A percentile compares a stretch with the other conserved stretches of the same genome.
These are phyloP conservation scores for Lepidochrysops patricia DNA, from an alignment of 2,888 invertebrate species.

Conservation along the genomic window DNA sequence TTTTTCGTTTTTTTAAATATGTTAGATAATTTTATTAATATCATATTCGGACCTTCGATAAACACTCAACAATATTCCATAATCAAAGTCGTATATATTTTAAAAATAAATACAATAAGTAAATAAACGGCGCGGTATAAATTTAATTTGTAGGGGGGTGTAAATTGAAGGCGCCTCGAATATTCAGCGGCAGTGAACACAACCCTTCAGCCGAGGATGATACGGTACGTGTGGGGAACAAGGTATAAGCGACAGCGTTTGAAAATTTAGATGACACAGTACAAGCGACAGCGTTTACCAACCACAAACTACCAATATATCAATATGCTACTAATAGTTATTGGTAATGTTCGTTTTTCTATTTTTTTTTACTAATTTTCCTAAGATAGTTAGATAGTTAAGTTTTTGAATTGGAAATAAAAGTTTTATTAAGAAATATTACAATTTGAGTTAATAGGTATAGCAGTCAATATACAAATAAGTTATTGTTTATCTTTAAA, in stretches of 20 bases:
- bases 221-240: slow-evolving; percentile 36
- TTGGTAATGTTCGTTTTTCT: no score
- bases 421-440: no score
- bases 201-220: slow-evolving; percentile 67
- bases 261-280: no score
- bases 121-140: slow-evolving; percentile 66
- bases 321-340: no score
- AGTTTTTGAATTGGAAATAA: no score
- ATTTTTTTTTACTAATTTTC: no score
- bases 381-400: no score
- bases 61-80: neutral
- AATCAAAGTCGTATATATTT: neutral
- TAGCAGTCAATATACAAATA: no score
- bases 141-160: slow-evolving; percentile 68
- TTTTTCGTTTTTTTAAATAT: no score
- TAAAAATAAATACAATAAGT: slow-evolving; percentile 30
- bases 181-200: slow-evolving; percentile 71
- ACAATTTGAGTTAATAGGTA: no score
- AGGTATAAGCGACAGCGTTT: slow-evolving; percentile 23
- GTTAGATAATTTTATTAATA: neutral
- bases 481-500: no score
- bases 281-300: slow-evolving; percentile 14
- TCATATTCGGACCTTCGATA: neutral
- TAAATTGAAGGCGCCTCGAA: slow-evolving; percentile 69
- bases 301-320: no score